Percentiles rank a stretch among this genome's conserved stretches.
These are phyloP conservation scores for Archilochus colubris DNA, from an alignment of 2,113 vertebrate species.

Conservation along the genomic window DNA sequence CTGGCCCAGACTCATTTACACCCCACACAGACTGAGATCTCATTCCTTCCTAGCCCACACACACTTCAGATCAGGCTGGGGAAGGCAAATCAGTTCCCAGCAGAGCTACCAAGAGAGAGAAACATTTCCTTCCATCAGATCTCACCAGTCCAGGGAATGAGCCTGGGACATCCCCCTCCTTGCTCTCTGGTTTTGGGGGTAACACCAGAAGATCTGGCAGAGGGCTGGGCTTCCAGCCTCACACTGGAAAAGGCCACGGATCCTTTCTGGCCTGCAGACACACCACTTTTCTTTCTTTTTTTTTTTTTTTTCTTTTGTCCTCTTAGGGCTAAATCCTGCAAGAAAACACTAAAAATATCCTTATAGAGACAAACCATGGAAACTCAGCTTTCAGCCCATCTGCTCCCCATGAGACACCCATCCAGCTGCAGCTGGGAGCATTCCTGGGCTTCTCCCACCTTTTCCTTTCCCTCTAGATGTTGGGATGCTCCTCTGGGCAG, in stretches of 20 bases:
- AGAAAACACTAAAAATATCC: not conserved
- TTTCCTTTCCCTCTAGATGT: not conserved
- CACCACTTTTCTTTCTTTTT: too few relatives aligned
- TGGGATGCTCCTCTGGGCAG: not conserved
- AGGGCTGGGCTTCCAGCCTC: not conserved
- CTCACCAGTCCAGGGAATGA: not conserved
- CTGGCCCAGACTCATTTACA: not conserved
- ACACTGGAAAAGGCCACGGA: accelerated
- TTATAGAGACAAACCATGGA: not conserved
- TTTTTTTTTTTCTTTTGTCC: too few relatives aligned
- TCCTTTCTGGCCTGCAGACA: not conserved
- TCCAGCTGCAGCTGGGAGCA: not conserved
- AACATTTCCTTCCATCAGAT: not conserved
- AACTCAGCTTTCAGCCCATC: not conserved
- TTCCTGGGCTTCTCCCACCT: not conserved
- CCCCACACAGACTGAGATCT: accelerated
- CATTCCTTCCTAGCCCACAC: not conserved
- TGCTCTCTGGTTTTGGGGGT: not conserved
- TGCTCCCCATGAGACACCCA: not conserved
- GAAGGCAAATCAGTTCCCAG: not conserved
- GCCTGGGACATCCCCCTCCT: not conserved
- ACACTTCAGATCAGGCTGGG: not conserved
- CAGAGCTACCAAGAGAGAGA: not conserved
- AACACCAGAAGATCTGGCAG: not conserved
- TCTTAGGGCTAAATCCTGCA: not conserved